A percentile compares a stretch with the other conserved stretches of the same genome.
Evolutionary conservation across 2,888 invertebrate species (phyloP).

Genomic region (Dynastes tityus): DNA sequence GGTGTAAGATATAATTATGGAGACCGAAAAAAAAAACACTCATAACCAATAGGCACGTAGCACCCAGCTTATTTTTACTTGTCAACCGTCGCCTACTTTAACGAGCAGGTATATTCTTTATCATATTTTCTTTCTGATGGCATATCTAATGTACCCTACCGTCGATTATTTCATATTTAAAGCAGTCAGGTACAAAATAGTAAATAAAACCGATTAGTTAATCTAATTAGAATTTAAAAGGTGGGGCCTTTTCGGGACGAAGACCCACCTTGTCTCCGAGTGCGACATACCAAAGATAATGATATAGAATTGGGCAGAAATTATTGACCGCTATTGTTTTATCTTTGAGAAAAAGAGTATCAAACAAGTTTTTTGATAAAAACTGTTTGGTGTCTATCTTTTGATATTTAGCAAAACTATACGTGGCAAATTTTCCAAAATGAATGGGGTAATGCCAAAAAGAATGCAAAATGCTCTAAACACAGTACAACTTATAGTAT

Average conservation of each 20-base stretch:
- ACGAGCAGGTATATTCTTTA: constrained; percentile 28
- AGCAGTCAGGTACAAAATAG: constrained; percentile 8
- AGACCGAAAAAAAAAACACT: not conserved
- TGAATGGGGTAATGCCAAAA: too few relatives aligned
- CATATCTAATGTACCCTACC: constrained; percentile 8
- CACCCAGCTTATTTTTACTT: not conserved
- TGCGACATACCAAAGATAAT: not conserved
- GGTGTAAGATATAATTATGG: not conserved
- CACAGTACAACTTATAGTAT: too few relatives aligned
- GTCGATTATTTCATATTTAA: not conserved
- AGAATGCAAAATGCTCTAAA: too few relatives aligned
- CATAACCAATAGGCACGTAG: not conserved
- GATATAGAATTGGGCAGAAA: too few relatives aligned
- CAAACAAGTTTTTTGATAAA: too few relatives aligned
- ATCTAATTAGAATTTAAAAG: constrained; percentile 44
- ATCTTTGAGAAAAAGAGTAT: too few relatives aligned
- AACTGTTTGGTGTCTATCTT: too few relatives aligned
- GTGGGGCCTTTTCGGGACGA: constrained; percentile 4
- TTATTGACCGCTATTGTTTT: too few relatives aligned
- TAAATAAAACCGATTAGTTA: constrained; percentile 41
- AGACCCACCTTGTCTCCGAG: constrained; percentile 1
- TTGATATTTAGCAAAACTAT: too few relatives aligned
- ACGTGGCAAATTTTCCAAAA: too few relatives aligned
- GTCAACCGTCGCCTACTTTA: constrained; percentile 16
- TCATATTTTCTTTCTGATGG: constrained; percentile 12